phyloP scores from a whole-genome alignment of 2,113 vertebrate genomes.

The Machaerirhynchus nigripectus region DNA sequence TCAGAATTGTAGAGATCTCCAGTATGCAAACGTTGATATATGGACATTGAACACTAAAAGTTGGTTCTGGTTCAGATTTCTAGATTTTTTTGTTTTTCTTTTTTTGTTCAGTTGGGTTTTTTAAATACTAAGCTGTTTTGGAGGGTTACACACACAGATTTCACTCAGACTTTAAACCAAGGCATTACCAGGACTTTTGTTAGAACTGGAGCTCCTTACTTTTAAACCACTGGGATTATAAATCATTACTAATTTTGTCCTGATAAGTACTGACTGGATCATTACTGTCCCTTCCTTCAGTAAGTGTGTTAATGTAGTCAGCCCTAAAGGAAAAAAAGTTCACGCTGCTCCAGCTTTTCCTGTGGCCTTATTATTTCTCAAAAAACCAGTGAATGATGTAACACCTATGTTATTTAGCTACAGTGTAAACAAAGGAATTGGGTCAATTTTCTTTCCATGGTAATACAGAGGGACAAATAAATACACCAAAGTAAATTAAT shows the following conservation, averaged over 20 bases:
- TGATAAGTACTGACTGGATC: neutral
- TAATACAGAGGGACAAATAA: neutral
- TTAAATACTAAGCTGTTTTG: neutral
- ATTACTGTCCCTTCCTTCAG: neutral
- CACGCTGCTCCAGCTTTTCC: neutral
- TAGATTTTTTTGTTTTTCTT: neutral
- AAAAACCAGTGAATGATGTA: neutral
- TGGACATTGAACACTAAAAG: neutral
- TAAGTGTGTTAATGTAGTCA: neutral
- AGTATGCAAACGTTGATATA: neutral
- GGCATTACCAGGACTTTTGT: constrained; percentile 22
- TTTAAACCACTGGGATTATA: constrained; percentile 4
- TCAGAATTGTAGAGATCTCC: neutral
- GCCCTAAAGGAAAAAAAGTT: neutral
- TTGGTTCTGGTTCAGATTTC: neutral
- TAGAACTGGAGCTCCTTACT: constrained; percentile 6
- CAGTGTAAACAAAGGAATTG: neutral
- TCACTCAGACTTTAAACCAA: neutral
- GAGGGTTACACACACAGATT: neutral
- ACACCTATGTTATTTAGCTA: neutral
- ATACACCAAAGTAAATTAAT: neutral
- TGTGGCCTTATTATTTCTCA: neutral
- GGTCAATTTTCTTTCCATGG: neutral
- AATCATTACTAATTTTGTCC: constrained; percentile 27
- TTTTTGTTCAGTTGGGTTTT: neutral